Conservation (phyloP, 2,888 invertebrate genomes). For the Neuroscelio doddi region DNA sequence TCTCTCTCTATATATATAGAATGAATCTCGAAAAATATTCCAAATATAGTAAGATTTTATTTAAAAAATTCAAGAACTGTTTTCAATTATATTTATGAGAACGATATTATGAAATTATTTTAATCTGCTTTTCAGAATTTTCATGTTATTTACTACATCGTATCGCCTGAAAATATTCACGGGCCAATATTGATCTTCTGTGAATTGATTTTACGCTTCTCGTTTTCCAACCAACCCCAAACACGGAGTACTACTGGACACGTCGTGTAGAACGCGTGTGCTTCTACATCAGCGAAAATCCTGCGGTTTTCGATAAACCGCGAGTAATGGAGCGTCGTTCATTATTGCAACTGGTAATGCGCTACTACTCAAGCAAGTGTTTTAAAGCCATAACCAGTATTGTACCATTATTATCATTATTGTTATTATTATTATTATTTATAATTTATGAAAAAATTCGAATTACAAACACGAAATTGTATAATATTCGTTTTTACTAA, state of each 20-base stretch:
- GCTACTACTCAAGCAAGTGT: constrained; percentile 47
- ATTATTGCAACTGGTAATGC: constrained; percentile 60
- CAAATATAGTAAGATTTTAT: neutral
- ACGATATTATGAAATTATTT: constrained; percentile 24
- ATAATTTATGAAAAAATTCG: no score
- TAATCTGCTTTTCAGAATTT: constrained; percentile 38
- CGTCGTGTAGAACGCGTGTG: constrained; percentile 46
- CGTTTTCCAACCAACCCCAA: constrained; percentile 39
- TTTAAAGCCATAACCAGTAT: constrained; percentile 38
- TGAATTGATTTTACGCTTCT: constrained; percentile 44
- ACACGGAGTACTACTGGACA: constrained; percentile 35
- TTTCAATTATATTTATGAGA: neutral
- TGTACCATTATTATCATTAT: constrained; percentile 39
- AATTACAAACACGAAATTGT: neutral
- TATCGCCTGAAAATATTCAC: constrained; percentile 35
- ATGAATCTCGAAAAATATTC: neutral
- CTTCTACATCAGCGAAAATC: constrained; percentile 52
- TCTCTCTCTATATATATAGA: neutral
- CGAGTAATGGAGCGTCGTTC: constrained; percentile 63
- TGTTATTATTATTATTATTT: constrained; percentile 13
- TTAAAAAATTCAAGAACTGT: neutral
- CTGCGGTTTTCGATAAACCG: constrained; percentile 62
- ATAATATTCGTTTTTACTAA: no score
- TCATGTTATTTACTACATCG: constrained; percentile 47
- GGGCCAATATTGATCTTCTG: constrained; percentile 40